Evolutionary conservation across 2,888 invertebrate species (phyloP).

Genomic region (Mamestra brassicae): DNA sequence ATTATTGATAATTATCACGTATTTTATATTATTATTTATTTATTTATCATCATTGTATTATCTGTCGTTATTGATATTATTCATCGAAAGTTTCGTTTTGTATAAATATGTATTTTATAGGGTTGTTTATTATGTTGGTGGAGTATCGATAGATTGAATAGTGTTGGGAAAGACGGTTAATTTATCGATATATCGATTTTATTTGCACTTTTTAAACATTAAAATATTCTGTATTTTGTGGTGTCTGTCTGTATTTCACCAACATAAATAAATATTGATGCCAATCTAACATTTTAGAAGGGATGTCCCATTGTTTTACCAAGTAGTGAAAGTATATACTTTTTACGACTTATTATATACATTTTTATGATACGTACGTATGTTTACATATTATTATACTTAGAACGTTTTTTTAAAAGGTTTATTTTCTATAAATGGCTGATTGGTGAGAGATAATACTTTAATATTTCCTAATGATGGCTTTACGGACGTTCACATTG

Average conservation of each 20-base stretch:
- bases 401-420: conserved; percentile 38
- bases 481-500: conserved; percentile 13
- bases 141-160: conserved; percentile 5
- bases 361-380: conserved; percentile 61
- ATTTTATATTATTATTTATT: conserved; percentile 40
- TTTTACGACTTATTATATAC: conserved; percentile 56
- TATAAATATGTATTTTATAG: conserved; percentile 42
- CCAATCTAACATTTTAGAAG: conserved; percentile 57
- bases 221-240: background rate
- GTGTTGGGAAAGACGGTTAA: conserved; percentile 12
- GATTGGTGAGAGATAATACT: conserved; percentile 27
- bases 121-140: conserved; percentile 29
- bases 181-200: conserved; percentile 36
- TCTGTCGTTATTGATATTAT: conserved; percentile 56
- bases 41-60: conserved; percentile 28
- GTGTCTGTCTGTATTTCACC: conserved; percentile 32
- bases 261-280: conserved; percentile 44
- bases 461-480: conserved; percentile 50
- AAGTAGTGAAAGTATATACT: conserved; percentile 45
- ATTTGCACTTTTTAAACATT: background rate
- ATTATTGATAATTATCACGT: conserved; percentile 27
- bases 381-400: conserved; percentile 53
- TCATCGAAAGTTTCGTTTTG: conserved; percentile 28
- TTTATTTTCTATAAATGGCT: conserved; percentile 43
- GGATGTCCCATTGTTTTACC: conserved; percentile 46